phyloP scores from a whole-genome alignment of 2,888 invertebrate genomes.

The Tetanocera ferruginea region DNA sequence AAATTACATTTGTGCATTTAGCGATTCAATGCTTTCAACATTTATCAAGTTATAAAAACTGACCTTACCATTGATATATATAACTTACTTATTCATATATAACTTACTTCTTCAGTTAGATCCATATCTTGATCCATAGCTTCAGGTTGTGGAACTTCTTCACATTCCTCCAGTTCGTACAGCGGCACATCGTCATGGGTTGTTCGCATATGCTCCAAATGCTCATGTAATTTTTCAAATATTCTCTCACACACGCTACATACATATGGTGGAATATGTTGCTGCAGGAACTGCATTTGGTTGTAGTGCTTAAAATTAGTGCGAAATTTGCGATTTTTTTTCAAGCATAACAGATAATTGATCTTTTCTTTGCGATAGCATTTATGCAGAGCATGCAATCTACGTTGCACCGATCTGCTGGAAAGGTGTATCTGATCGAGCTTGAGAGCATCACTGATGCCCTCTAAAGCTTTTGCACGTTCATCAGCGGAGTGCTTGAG shows the following conservation, averaged over 20 bases:
- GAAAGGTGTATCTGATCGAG: conserved; percentile 49
- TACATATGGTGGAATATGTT: conserved; percentile 62
- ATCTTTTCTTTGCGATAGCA: conserved; percentile 63
- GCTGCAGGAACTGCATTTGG: conserved; percentile 60
- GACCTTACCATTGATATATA: too few species aligned
- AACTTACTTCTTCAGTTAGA: neutral
- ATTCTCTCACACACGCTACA: conserved; percentile 59
- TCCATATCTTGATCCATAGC: too few species aligned
- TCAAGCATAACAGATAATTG: conserved; percentile 56
- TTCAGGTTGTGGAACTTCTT: neutral
- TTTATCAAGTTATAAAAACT: too few species aligned
- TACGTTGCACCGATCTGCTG: conserved; percentile 53
- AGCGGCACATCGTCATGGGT: neutral
- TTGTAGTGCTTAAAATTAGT: conserved; percentile 57
- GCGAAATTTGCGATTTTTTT: conserved; percentile 52
- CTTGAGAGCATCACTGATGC: conserved; percentile 53
- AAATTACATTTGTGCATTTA: too few species aligned
- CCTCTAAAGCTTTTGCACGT: conserved; percentile 54
- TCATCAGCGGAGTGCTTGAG: conserved; percentile 50
- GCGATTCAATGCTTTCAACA: too few species aligned
- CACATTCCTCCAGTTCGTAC: neutral
- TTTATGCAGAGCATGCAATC: conserved; percentile 58
- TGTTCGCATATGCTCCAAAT: conserved; percentile 51
- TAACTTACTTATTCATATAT: neutral
- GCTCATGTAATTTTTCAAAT: conserved; percentile 56